A percentile compares a stretch with the other conserved stretches of the same genome.
These are phyloP conservation scores for Anastrepha ludens DNA, from an alignment of 1,140 invertebrate species.

Conservation along the genomic window DNA sequence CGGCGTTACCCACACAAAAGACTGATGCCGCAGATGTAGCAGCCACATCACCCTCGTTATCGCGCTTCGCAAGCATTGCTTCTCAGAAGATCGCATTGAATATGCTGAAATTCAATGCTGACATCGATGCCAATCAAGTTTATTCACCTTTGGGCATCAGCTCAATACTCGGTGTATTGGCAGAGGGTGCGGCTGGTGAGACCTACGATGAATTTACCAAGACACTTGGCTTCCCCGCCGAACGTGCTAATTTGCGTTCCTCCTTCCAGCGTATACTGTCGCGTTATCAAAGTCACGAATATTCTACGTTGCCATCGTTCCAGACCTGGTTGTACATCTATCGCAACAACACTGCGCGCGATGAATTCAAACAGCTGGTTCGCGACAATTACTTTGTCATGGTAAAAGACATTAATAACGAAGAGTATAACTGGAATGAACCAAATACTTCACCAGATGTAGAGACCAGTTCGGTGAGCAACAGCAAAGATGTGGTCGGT, in stretches of 20 bases:
- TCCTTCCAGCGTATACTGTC: slow-evolving; percentile 76
- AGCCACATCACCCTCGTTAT: neutral
- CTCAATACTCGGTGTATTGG: slow-evolving; percentile 77
- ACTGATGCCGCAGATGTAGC: neutral
- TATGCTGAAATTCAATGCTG: slow-evolving; percentile 71
- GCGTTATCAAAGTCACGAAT: slow-evolving; percentile 76
- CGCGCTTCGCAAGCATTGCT: slow-evolving; percentile 63
- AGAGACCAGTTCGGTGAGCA: slow-evolving; percentile 62
- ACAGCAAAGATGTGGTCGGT: slow-evolving; percentile 71
- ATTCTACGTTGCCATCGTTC: slow-evolving; percentile 77
- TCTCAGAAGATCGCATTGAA: slow-evolving; percentile 70
- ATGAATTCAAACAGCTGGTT: slow-evolving; percentile 78
- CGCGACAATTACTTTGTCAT: slow-evolving; percentile 78
- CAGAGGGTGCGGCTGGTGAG: slow-evolving; percentile 78
- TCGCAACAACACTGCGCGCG: slow-evolving; percentile 78
- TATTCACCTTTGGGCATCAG: slow-evolving; percentile 80
- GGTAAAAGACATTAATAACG: slow-evolving; percentile 77
- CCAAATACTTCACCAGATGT: slow-evolving; percentile 65
- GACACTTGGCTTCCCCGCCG: slow-evolving; percentile 77
- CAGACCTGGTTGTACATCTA: slow-evolving; percentile 81
- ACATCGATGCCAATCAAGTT: slow-evolving; percentile 78
- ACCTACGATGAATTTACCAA: slow-evolving; percentile 77
- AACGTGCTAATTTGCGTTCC: slow-evolving; percentile 64
- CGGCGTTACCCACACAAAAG: slow-evolving; percentile 53
- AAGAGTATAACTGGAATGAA: slow-evolving; percentile 71